Conservation (phyloP, 1,140 invertebrate species). For the Drosophila grimshawi region DNA sequence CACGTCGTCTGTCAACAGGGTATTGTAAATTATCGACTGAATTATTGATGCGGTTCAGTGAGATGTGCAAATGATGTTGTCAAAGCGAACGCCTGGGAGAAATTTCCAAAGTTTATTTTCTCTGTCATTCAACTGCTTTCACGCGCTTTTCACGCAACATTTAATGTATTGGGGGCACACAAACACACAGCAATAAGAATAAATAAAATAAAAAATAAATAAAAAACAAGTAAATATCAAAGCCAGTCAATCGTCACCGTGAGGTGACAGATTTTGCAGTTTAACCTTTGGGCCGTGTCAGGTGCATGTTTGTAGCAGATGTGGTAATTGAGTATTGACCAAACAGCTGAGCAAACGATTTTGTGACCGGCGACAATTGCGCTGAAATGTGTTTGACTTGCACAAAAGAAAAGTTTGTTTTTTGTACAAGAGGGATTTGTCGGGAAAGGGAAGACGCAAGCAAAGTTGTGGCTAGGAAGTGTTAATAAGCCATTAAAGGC, state of each 20-base stretch:
- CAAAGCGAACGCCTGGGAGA: slow-evolving; percentile 27
- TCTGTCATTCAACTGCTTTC: slow-evolving; percentile 50
- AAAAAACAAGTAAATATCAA: slow-evolving; percentile 46
- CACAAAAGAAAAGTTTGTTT: slow-evolving; percentile 46
- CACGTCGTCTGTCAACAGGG: background rate
- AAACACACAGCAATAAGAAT: slow-evolving; percentile 11
- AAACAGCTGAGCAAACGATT: slow-evolving; percentile 56
- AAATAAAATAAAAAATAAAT: slow-evolving; percentile 31
- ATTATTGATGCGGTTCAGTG: slow-evolving; percentile 58
- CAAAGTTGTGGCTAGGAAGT: slow-evolving; percentile 16
- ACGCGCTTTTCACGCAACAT: slow-evolving; percentile 71
- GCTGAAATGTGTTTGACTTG: slow-evolving; percentile 38
- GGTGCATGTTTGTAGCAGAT: slow-evolving; percentile 18
- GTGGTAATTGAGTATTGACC: slow-evolving; percentile 74
- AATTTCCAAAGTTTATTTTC: slow-evolving; percentile 45
- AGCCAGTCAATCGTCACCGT: slow-evolving; percentile 15
- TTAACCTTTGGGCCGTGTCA: slow-evolving; percentile 52
- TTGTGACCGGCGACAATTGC: slow-evolving; percentile 68
- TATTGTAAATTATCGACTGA: slow-evolving; percentile 40
- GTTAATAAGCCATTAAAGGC: slow-evolving; percentile 62
- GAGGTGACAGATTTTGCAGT: slow-evolving; percentile 64
- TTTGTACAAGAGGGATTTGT: background rate
- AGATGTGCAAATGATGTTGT: slow-evolving; percentile 62
- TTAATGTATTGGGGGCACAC: slow-evolving; percentile 39
- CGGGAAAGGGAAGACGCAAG: background rate